Evolutionary conservation across 2,888 invertebrate species (phyloP).

Genomic region (Isoperla grammatica): DNA sequence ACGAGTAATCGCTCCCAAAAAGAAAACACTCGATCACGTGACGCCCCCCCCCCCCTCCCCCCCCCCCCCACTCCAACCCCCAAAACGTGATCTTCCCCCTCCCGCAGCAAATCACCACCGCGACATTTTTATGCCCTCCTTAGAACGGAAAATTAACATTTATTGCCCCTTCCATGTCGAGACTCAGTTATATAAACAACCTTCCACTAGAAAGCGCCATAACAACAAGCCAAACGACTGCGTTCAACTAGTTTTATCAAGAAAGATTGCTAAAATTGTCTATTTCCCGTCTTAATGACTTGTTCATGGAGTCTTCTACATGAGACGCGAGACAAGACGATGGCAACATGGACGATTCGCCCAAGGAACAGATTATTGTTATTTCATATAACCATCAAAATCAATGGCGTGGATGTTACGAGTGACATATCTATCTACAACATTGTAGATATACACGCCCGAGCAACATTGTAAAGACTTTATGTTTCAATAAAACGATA

Average conservation of each 20-base stretch:
- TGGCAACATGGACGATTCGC: too few species aligned
- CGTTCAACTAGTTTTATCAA: constrained; percentile 14
- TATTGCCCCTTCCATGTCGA: background rate
- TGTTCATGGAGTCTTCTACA: background rate
- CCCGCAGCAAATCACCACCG: constrained; percentile 1
- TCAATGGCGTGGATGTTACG: background rate
- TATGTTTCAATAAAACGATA: too few species aligned
- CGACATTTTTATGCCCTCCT: constrained; percentile 5
- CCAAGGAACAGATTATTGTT: constrained; percentile 2
- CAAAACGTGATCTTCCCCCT: background rate
- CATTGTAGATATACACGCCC: too few species aligned
- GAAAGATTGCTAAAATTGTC: constrained; percentile 5
- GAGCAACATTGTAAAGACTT: too few species aligned
- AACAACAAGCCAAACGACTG: constrained; percentile 4
- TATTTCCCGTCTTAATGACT: background rate
- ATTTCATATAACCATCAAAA: background rate
- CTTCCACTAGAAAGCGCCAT: constrained; percentile 8
- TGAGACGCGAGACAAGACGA: background rate
- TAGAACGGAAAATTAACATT: constrained; percentile 10
- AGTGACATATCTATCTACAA: background rate
- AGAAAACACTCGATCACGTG: too few species aligned
- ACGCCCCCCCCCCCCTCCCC: too few species aligned
- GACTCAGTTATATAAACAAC: background rate
- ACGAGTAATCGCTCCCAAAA: too few species aligned
- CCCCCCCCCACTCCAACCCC: too few species aligned